These are phyloP conservation scores for Desmodus rotundus DNA, from an alignment of 2,113 vertebrate genomes.

Conservation along the genomic window DNA sequence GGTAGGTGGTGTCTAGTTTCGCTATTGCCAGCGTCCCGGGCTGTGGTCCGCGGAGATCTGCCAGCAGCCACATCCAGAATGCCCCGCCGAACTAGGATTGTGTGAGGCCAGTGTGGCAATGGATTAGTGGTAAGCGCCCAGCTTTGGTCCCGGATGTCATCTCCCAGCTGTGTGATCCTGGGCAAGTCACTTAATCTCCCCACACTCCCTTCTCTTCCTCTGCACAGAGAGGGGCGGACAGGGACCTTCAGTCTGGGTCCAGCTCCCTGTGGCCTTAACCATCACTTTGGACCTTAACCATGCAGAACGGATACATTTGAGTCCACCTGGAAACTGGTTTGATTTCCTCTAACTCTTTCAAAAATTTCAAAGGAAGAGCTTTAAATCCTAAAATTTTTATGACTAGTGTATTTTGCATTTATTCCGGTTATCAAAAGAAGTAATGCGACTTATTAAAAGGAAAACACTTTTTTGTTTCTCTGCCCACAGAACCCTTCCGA, in stretches of 20 bases:
- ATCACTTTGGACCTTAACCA: background rate
- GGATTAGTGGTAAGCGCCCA: background rate
- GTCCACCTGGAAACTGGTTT: background rate
- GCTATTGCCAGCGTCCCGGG: background rate
- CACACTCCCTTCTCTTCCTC: background rate
- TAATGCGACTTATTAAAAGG: background rate
- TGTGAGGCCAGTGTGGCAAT: background rate
- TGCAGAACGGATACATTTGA: background rate
- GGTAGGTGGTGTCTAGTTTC: background rate
- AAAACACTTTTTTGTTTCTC: background rate
- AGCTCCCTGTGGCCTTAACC: background rate
- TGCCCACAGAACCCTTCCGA: background rate
- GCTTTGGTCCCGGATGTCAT: background rate
- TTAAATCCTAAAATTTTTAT: background rate
- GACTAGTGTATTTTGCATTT: background rate
- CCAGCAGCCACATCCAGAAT: background rate
- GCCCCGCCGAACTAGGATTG: background rate
- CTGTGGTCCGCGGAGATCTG: background rate
- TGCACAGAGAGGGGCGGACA: background rate
- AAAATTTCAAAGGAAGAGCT: background rate
- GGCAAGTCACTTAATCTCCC: conserved; percentile 4
- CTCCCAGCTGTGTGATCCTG: background rate
- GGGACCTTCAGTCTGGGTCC: background rate
- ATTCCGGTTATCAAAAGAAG: background rate
- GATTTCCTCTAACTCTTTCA: background rate